phyloP scores from a whole-genome alignment of 2,888 invertebrate species.

The Macrophya alboannulata region DNA sequence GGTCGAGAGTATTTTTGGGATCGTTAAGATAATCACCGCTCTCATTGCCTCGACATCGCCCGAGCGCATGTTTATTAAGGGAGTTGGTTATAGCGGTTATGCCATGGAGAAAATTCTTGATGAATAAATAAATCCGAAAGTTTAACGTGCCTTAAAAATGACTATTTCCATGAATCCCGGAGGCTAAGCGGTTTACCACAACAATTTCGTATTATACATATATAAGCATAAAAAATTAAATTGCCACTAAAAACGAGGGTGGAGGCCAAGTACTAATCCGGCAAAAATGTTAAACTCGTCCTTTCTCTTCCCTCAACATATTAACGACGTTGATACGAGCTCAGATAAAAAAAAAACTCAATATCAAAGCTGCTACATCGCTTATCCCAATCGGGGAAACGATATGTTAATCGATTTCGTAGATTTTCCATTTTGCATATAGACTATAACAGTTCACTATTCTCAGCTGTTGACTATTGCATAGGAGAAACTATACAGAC shows the following conservation, averaged over 20 bases:
- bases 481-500: background rate
- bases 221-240: constrained; percentile 1
- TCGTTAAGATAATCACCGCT: constrained; percentile 57
- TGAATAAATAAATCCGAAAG: constrained; percentile 52
- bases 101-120: background rate
- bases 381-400: background rate
- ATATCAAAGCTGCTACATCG: background rate
- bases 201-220: background rate
- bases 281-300: background rate
- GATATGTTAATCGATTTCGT: background rate
- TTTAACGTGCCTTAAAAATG: constrained; percentile 18
- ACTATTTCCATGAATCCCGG: background rate
- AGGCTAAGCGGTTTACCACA: background rate
- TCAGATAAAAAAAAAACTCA: too few relatives aligned
- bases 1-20: constrained; percentile 56
- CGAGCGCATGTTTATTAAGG: constrained; percentile 35
- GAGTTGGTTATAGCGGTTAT: background rate
- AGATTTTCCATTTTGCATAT: background rate
- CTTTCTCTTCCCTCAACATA: background rate
- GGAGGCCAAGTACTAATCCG: background rate
- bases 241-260: background rate
- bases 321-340: too few relatives aligned
- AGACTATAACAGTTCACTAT: background rate
- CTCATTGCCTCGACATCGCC: constrained; percentile 23
- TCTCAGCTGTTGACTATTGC: background rate